Conservation (phyloP, 2,113 vertebrate species). For the Sinocyclocheilus anshuiensis region DNA sequence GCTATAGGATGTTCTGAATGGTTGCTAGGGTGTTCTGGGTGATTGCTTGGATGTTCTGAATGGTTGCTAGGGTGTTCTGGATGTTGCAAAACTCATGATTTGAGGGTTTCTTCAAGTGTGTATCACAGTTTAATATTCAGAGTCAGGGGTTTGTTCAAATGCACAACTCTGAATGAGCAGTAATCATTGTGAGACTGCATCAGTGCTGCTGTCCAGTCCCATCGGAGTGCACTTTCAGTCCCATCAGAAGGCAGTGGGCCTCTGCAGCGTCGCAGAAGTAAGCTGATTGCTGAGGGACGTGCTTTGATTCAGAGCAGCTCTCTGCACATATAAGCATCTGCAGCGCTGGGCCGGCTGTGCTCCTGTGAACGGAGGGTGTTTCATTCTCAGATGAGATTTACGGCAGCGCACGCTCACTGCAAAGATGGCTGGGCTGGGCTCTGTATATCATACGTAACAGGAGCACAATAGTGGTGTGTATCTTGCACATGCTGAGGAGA, state of each 20-base stretch:
- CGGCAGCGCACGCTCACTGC: constrained; percentile 18
- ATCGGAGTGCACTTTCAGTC: neutral
- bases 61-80: no score
- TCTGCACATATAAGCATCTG: neutral
- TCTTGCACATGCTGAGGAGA: constrained; percentile 27
- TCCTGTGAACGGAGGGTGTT: constrained; percentile 6
- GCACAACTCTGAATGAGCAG: neutral
- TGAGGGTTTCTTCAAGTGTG: neutral
- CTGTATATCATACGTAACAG: constrained; percentile 44
- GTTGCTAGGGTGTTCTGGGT: no score
- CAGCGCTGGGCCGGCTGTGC: neutral
- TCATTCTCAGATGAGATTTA: constrained; percentile 45
- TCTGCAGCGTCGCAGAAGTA: neutral
- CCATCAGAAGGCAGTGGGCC: constrained; percentile 12
- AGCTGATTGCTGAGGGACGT: constrained; percentile 32
- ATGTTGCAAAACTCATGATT: neutral
- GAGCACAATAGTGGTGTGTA: constrained; percentile 56
- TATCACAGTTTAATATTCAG: neutral
- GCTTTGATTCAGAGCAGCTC: constrained; percentile 48
- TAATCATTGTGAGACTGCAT: neutral
- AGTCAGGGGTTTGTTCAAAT: neutral
- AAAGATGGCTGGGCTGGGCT: constrained; percentile 32
- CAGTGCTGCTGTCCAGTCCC: neutral
- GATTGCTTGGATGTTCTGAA: no score
- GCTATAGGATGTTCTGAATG: no score